Base-by-base conservation (phyloP, 2,113 vertebrate species). In the Gnathonemus longibarbis region DNA sequence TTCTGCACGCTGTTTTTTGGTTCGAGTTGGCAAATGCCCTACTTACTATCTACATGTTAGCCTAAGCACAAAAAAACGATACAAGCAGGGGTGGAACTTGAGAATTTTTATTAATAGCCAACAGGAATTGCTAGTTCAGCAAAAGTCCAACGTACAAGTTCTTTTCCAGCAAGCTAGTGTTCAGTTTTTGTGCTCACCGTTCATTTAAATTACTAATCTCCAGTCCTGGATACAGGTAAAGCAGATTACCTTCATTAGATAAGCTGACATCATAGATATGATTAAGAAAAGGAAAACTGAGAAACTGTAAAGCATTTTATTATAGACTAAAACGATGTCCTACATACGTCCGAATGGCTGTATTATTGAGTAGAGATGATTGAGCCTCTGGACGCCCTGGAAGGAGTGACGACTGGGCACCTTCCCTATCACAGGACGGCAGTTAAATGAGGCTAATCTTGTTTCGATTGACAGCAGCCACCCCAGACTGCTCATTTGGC, bases 391-490 rank as follows among this genome's bases (percentile, higher is more conserved):
- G 80, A 45, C 88, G 19, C 48, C 21, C 58, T 39, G 9, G 39
- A 46, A 62, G 31, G 90, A 89, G 90, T 87, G 53, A 45, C n/a
- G 53, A 85, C 88, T 90, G 31, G 90, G 92, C 92, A 91, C 90
- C 92, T 92, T 92, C 92, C 91, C 93, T 93, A 90, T 31, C 87
- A 48, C 39, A 58, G 87, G 66, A 90, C 93, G 92, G 91, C 94
- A 88, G 91, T 93, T 93, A 93, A 91, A 92, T 93, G 93, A 93
- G 92, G 91, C 93, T 94, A 95, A 93, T 91, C 93, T 93, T 91
- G 93, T 92, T 95, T 93, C 92, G 91, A 93, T 93, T 92, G 93
- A 94, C 93, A 93, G 50, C 85, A 27, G 58, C 56, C 53, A 62
- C 17, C 45, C 85, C 89, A 87, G 39, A 24, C 91, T 93, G 93